These are phyloP conservation scores for Podarcis raffonei DNA, from an alignment of 2,113 vertebrate species.

Conservation along the genomic window DNA sequence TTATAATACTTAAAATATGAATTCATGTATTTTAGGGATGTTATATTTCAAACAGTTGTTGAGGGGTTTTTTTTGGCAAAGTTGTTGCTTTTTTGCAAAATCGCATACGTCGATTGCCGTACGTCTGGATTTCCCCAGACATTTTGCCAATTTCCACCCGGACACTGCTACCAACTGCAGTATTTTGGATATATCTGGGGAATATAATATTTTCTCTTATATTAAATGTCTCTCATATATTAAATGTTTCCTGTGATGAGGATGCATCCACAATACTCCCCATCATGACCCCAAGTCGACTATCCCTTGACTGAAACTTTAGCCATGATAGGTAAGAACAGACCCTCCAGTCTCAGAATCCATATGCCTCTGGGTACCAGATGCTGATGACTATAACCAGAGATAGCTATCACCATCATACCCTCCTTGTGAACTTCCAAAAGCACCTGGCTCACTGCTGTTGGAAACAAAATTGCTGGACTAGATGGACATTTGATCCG, in stretches of 20 bases:
- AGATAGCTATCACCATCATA: background rate
- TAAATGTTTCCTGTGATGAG: background rate
- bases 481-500: background rate
- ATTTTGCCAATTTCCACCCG: too few relatives aligned
- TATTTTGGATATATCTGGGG: too few relatives aligned
- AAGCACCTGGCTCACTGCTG: background rate
- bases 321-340: background rate
- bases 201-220: too few relatives aligned
- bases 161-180: too few relatives aligned
- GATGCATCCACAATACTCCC: background rate
- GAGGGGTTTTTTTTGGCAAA: background rate
- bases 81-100: background rate
- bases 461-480: background rate
- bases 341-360: background rate
- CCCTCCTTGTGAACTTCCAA: background rate
- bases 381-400: background rate
- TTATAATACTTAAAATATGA: background rate
- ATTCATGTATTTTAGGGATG: constrained; percentile 23
- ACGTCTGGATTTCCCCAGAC: background rate
- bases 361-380: background rate
- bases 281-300: background rate
- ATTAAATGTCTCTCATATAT: background rate
- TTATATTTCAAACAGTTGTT: too few relatives aligned
- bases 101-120: too few relatives aligned
- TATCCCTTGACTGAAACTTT: background rate